Evolutionary conservation across 1,140 invertebrate species (phyloP), one percentile per base, ranked within the genome.

Genomic region (Aphidius gifuensis): DNA sequence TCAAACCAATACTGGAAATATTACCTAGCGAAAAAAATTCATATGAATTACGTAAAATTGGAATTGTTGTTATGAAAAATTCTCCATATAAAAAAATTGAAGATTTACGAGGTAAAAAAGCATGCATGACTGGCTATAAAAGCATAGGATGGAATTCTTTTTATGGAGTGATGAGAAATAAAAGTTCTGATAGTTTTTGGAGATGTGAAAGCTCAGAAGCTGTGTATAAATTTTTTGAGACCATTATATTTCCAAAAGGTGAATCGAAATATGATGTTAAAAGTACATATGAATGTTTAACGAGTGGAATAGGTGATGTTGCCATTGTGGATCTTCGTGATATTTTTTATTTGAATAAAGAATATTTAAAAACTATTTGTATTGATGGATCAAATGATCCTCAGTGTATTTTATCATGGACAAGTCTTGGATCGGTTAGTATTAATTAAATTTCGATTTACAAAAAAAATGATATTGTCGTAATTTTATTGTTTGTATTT

Each of bases 261-360:
- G 64, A 16, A 16, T 61, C 43, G 9, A 38, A 66, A 62, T 32
- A 39, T 60, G 64, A 16, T 23, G 62, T 58, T 16, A 57, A 61
- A 56, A 67, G 53, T 23, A 90, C 93, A 4, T 85, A 97, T 57
- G 81, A 87, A 65, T 95, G 93, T 73, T 80, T 98, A 7, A 83
- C 87, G n/a, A 87, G 90, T 71, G 87, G 85, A 16, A 83, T 82
- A 23, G 92, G 86, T 38, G 91, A 97, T 73, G 91, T 97, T 1
- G 93, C 93, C 1, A 96, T 97, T 75, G 81, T 95, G 1, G 89
- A 89, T 59, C 82, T 87, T 38, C 21, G 56, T 47, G 11, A 56
- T 40, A 6, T 44, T 49, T 48, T 61, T 48, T 44, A 11, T 6
- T 1, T 23, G 39, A 9, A 11, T 16, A 16, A 45, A 1, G 8